Percentiles rank a stretch among this genome's conserved stretches.
Evolutionary conservation across 2,113 vertebrate species (phyloP).

Genomic region (Hemiscyllium ocellatum): DNA sequence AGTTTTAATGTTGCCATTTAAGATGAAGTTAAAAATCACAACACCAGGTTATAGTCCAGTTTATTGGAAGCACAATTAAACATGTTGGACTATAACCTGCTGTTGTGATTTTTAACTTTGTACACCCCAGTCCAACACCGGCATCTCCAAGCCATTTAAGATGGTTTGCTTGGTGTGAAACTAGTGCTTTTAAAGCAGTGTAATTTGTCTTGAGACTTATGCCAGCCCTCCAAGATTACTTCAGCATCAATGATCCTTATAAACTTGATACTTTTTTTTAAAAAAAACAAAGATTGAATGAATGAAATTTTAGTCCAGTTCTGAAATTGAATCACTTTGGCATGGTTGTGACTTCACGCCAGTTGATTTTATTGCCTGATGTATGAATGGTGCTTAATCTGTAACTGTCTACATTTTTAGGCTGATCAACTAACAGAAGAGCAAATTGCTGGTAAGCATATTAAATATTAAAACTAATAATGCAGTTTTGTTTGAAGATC

Average conservation of each 20-base stretch:
- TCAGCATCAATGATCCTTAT: not conserved
- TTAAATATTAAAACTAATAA: not conserved
- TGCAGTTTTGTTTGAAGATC: not conserved
- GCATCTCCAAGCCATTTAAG: no score
- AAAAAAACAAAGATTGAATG: no score
- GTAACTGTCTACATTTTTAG: conserved; percentile 57
- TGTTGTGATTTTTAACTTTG: no score
- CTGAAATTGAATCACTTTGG: not conserved
- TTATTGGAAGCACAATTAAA: no score
- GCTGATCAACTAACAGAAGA: conserved; percentile 99
- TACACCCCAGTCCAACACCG: no score
- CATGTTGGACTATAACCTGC: no score
- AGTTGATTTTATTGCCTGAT: not conserved
- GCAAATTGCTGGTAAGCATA: conserved; percentile 92
- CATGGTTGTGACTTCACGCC: no score
- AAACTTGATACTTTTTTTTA: not conserved
- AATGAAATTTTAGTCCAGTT: not conserved
- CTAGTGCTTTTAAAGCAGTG: not conserved
- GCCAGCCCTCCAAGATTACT: not conserved
- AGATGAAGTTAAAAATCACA: no score
- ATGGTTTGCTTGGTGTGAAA: not conserved
- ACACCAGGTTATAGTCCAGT: no score
- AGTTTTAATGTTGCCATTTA: not conserved
- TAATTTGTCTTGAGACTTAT: not conserved
- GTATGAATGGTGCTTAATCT: not conserved